A percentile compares a stretch with the other conserved stretches of the same genome.
Evolutionary conservation across 2,888 invertebrate genomes (phyloP).

Genomic region (Clivina fossor): DNA sequence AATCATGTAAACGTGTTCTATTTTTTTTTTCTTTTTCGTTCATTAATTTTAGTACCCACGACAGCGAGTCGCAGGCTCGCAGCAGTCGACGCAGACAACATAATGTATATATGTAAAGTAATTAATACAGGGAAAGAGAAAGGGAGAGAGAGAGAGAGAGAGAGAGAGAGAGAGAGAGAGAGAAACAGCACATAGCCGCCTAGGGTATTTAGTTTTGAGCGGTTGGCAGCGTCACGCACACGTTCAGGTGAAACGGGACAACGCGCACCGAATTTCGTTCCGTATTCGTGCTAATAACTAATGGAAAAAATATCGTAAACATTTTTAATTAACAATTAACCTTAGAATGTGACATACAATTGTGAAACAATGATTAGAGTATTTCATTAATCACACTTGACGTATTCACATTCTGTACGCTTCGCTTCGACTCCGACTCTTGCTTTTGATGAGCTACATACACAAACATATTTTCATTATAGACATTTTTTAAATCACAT

Average conservation of each 20-base stretch:
- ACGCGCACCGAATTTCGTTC: slow-evolving; percentile 20
- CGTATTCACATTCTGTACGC: slow-evolving; percentile 20
- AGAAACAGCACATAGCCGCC: slow-evolving; percentile 15
- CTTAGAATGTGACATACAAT: slow-evolving; percentile 34
- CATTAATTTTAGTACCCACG: slow-evolving; percentile 33
- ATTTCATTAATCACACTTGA: slow-evolving; percentile 33
- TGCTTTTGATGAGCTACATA: slow-evolving; percentile 10
- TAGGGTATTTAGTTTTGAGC: slow-evolving; percentile 1
- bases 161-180: background rate
- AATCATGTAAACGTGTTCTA: slow-evolving; percentile 34
- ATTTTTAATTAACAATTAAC: slow-evolving; percentile 34
- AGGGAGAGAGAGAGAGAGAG: slow-evolving; percentile 4
- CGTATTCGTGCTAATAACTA: slow-evolving; percentile 25
- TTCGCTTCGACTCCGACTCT: slow-evolving; percentile 4
- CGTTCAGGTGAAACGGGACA: slow-evolving; percentile 10
- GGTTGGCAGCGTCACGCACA: slow-evolving; percentile 22
- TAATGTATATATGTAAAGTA: slow-evolving; percentile 33
- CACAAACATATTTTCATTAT: too few species aligned
- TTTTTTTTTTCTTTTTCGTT: slow-evolving; percentile 30
- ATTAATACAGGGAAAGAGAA: slow-evolving; percentile 26
- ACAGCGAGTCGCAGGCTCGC: slow-evolving; percentile 30
- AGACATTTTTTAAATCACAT: too few species aligned
- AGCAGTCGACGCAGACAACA: slow-evolving; percentile 33
- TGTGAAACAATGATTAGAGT: slow-evolving; percentile 33
- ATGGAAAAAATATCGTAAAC: slow-evolving; percentile 33